These are phyloP conservation scores for Misgurnus mizolepis DNA, from an alignment of 2,113 vertebrate genomes.

Conservation along the genomic window DNA sequence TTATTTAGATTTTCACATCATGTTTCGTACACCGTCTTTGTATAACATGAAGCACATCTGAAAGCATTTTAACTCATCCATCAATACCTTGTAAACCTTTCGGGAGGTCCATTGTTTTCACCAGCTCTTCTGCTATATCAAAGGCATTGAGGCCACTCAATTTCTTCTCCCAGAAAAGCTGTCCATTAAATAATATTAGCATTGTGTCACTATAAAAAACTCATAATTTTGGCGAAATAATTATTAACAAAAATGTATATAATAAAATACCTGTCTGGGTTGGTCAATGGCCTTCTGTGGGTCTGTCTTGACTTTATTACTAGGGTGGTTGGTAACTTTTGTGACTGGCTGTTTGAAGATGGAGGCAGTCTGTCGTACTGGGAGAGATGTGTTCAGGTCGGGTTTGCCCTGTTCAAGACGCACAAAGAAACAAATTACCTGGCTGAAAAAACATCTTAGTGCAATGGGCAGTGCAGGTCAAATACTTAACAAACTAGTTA, in stretches of 20 bases:
- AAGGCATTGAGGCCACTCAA: conserved; percentile 93
- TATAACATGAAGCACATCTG: not conserved
- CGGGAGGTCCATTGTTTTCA: conserved; percentile 97
- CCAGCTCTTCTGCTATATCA: conserved; percentile 95
- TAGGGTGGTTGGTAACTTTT: conserved; percentile 98
- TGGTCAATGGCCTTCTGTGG: conserved; percentile 99
- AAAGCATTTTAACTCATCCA: not conserved
- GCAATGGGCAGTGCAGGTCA: not conserved
- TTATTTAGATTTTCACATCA: not conserved
- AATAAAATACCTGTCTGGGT: conserved; percentile 84
- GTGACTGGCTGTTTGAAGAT: conserved; percentile 99
- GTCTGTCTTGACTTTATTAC: conserved; percentile 98
- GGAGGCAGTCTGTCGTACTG: conserved; percentile 94
- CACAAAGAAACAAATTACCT: not conserved
- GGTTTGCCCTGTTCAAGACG: conserved; percentile 84
- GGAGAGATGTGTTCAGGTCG: conserved; percentile 94
- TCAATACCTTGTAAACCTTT: conserved; percentile 91
- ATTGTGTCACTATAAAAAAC: not conserved
- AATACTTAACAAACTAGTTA: not conserved
- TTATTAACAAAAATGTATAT: not conserved
- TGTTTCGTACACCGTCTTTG: not conserved
- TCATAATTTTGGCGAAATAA: not conserved
- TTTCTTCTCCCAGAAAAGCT: conserved; percentile 99
- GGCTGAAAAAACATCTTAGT: not conserved
- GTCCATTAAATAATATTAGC: conserved; percentile 20